These are phyloP conservation scores for Ectemnius continuus DNA, from an alignment of 2,888 invertebrate genomes.

Conservation along the genomic window DNA sequence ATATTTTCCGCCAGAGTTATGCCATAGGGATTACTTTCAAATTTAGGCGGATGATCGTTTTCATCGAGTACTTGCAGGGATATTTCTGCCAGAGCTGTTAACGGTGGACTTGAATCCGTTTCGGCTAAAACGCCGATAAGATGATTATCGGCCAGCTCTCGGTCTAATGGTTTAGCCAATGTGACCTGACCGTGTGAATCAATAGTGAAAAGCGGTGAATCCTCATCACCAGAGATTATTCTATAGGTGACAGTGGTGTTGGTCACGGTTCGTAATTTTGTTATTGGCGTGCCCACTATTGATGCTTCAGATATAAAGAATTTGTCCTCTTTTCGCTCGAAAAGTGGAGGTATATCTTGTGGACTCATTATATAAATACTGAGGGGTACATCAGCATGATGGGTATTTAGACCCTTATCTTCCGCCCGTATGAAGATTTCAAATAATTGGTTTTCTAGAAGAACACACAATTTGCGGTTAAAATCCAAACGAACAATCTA, in stretches of 20 bases:
- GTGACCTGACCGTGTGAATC: slow-evolving; percentile 87
- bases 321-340: slow-evolving; percentile 86
- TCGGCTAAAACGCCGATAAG: slow-evolving; percentile 86
- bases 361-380: slow-evolving; percentile 87
- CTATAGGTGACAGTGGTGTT: slow-evolving; percentile 82
- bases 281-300: slow-evolving; percentile 84
- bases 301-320: slow-evolving; percentile 90
- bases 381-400: slow-evolving; percentile 90
- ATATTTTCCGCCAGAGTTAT: slow-evolving; percentile 90
- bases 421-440: slow-evolving; percentile 94
- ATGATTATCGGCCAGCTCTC: slow-evolving; percentile 86
- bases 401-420: slow-evolving; percentile 87
- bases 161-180: slow-evolving; percentile 86
- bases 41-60: slow-evolving; percentile 93
- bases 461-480: background rate
- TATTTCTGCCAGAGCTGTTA: slow-evolving; percentile 86
- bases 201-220: slow-evolving; percentile 84
- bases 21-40: slow-evolving; percentile 90
- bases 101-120: slow-evolving; percentile 85
- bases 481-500: slow-evolving; percentile 26
- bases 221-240: slow-evolving; percentile 82
- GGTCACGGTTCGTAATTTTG: slow-evolving; percentile 83
- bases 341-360: slow-evolving; percentile 85
- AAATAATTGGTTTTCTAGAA: slow-evolving; percentile 86
- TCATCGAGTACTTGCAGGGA: slow-evolving; percentile 90